Base-by-base conservation (phyloP, 2,888 invertebrate genomes). In the Branchipolynoe longqiensis region DNA sequence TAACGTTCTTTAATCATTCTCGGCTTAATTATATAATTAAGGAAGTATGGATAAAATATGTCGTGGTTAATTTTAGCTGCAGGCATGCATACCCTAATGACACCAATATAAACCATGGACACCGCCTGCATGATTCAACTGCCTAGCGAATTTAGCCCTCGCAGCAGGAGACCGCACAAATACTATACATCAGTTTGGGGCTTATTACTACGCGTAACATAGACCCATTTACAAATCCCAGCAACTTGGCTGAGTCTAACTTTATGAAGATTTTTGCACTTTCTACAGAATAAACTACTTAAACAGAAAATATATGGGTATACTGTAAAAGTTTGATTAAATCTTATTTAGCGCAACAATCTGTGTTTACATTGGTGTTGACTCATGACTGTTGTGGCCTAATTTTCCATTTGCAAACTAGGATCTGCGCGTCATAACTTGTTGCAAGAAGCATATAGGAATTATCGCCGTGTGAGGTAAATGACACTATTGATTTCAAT, bases 361-460 rank as follows among this genome's bases (percentile, higher is more conserved):
- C 69, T 69, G 38, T 69, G 69, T 69, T 69, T 69, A 69, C 69
- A 69, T 69, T 69, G 69, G 69, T 12, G 33, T 8, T n/a, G n/a
- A n/a, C n/a, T n/a, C n/a, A n/a, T n/a, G n/a, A n/a, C n/a, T n/a
- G n/a, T n/a, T 38, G 33, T 69, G 69, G 14, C 69, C 69, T 69
- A 69, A 36, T 69, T 69, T 69, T 1, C 3, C 14, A 69, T n/a
- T n/a, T 3, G 36, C 69, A 69, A 69, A 69, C 69, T n/a, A 56
- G n/a, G n/a, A 69, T 36, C 36, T 69, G 69, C 69, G 69, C 69
- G 69, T 69, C 62, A 62, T n/a, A n/a, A n/a, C n/a, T n/a, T n/a
- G n/a, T n/a, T n/a, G n/a, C n/a, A n/a, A n/a, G n/a, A n/a, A n/a
- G n/a, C n/a, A n/a, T n/a, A n/a, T n/a, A n/a, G n/a, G n/a, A n/a